Percentiles rank a stretch among this genome's conserved stretches.
Conservation (phyloP, 37 sponge, comb jelly and placozoan species). For the Halichondria panicea region DNA sequence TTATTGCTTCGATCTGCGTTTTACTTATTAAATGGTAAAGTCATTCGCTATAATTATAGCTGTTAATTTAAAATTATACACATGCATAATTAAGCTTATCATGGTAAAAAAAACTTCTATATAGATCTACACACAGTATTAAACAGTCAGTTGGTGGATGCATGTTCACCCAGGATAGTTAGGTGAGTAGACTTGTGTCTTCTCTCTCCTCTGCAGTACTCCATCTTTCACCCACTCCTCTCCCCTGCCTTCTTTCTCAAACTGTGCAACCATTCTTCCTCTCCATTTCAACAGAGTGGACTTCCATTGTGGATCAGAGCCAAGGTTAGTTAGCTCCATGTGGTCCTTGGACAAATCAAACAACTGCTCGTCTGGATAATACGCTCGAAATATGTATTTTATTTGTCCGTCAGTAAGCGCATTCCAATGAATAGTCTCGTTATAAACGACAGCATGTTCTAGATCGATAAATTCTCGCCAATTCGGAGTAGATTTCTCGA, state of each 20-base stretch:
- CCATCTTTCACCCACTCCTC: constrained; percentile 49
- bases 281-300: constrained; percentile 35
- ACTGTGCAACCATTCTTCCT: constrained; percentile 52
- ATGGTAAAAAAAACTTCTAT: no score
- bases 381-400: constrained; percentile 67
- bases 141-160: no score
- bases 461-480: constrained; percentile 62
- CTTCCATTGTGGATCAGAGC: constrained; percentile 22
- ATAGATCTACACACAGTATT: no score
- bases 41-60: no score
- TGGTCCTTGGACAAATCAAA: constrained; percentile 61
- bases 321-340: constrained; percentile 48
- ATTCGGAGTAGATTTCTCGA: not conserved
- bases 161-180: no score
- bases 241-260: constrained; percentile 58
- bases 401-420: constrained; percentile 58
- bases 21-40: no score
- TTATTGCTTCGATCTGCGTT: no score
- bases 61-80: no score
- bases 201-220: constrained; percentile 40
- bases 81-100: no score
- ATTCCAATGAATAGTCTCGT: constrained; percentile 75
- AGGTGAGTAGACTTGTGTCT: constrained; percentile 65
- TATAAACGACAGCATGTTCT: constrained; percentile 65
- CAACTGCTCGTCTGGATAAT: constrained; percentile 61